A percentile compares a stretch with the other conserved stretches of the same genome.
Evolutionary conservation across 2,888 invertebrate genomes (phyloP).

Genomic region (Idaea biselata): DNA sequence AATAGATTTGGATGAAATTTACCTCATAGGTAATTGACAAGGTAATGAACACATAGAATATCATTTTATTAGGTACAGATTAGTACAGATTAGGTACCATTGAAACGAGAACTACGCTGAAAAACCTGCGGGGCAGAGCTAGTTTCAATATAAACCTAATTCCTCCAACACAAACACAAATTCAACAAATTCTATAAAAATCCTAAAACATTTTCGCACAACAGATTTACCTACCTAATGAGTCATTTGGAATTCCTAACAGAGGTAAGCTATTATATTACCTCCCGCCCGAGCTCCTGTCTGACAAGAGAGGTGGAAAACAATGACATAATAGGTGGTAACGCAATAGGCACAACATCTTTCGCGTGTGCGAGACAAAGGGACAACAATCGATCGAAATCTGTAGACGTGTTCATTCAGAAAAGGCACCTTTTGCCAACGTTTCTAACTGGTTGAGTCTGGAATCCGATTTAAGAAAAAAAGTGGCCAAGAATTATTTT

Average conservation of each 20-base stretch:
- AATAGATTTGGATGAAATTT: too few relatives aligned
- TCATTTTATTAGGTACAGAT: too few relatives aligned
- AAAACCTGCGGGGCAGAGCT: too few relatives aligned
- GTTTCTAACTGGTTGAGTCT: conserved; percentile 25
- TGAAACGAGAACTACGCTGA: too few relatives aligned
- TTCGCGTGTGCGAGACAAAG: conserved; percentile 45
- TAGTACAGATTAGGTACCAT: too few relatives aligned
- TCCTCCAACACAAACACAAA: too few relatives aligned
- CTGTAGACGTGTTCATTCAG: conserved; percentile 6
- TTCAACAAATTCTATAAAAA: too few relatives aligned
- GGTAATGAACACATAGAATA: too few relatives aligned
- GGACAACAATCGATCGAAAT: conserved; percentile 21
- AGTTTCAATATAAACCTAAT: too few relatives aligned
- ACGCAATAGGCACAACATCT: conserved; percentile 7
- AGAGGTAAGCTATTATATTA: background rate
- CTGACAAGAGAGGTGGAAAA: background rate
- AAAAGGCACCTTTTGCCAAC: background rate
- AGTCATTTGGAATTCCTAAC: background rate
- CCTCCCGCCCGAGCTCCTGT: background rate
- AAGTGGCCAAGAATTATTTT: too few relatives aligned
- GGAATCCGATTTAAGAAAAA: too few relatives aligned
- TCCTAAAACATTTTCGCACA: background rate
- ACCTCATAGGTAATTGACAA: too few relatives aligned
- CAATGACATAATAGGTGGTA: conserved; percentile 1
- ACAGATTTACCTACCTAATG: background rate